phyloP scores from a whole-genome alignment of 1,140 invertebrate genomes.

The Macrosteles quadrilineatus region DNA sequence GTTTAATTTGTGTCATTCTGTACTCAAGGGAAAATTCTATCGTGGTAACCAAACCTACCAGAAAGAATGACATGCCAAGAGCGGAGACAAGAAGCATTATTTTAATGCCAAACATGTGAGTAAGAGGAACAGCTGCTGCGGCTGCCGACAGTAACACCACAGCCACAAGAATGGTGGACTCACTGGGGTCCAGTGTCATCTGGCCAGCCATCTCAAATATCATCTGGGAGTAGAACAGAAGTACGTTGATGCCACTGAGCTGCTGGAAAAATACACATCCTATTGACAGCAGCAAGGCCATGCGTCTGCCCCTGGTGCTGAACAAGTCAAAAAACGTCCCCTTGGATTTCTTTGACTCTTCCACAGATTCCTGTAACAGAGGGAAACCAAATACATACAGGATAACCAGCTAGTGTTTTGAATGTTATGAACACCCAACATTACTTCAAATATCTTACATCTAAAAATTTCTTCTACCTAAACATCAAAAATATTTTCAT shows the following conservation, averaged over 20 bases:
- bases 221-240: conserved; percentile 68
- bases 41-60: conserved; percentile 47
- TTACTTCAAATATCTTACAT: too few relatives aligned
- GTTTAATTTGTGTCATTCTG: too few relatives aligned
- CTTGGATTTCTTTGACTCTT: conserved; percentile 49
- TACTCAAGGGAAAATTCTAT: too few relatives aligned
- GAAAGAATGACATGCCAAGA: conserved; percentile 59
- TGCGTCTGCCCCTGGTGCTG: conserved; percentile 57
- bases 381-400: too few relatives aligned
- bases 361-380: conserved; percentile 33
- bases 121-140: conserved; percentile 66
- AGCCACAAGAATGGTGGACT: conserved; percentile 78
- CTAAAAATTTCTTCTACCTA: too few relatives aligned
- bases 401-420: too few relatives aligned
- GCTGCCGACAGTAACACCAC: conserved; percentile 71
- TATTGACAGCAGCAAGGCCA: conserved; percentile 68
- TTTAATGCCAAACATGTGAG: conserved; percentile 72
- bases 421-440: too few relatives aligned
- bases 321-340: conserved; percentile 60
- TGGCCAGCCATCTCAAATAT: conserved; percentile 66
- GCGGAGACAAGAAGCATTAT: conserved; percentile 70
- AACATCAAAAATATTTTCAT: too few relatives aligned
- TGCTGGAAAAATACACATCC: conserved; percentile 74
- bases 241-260: conserved; percentile 63
- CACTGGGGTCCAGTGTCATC: conserved; percentile 57